Base-by-base conservation (phyloP, 2,888 invertebrate genomes). In the Eumacrocentrus americanus region DNA sequence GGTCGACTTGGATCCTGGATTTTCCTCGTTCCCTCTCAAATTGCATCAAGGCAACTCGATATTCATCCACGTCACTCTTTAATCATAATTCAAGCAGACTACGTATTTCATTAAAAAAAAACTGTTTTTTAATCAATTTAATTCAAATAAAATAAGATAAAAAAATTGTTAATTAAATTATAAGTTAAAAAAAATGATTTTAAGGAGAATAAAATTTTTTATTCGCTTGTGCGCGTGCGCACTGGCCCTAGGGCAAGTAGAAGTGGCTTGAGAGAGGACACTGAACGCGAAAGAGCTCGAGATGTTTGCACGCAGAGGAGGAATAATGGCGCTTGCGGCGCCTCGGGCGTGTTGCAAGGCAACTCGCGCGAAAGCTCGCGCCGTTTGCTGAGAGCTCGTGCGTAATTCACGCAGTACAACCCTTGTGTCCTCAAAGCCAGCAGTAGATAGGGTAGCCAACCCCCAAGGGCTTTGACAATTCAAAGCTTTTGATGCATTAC, bases 391-490 rank as follows among this genome's bases (percentile, higher is more conserved):
- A 46, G 23, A 34, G 46, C 66, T 65, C 57, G 61, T 63, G 65
- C 62, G 67, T 67, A 66, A 63, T 65, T 66, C 60, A 64, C 62
- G 60, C 60, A 18, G 0, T 6, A 20, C 44, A 22, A 47, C 16
- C 16, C 16, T 16, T 16, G 3, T 44, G 6, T 6, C 25, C 18
- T 40, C 6, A 50, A 50, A 46, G 38, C 44, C 40, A 53, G 58
- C 55, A 61, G 29, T 29, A 4, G 5, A 29, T 6, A 29, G 29
- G 29, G n/a, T n/a, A 29, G 29, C 29, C 29, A 29, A n/a, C n/a
- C n/a, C n/a, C n/a, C n/a, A n/a, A n/a, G n/a, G n/a, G n/a, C n/a
- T n/a, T 61, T 63, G 62, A 64, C 48, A 60, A 60, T 60, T 60
- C 54, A 50, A 60, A 50, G 48, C 60, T 50, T 38, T 47, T 40